Evolutionary conservation across 1,140 invertebrate species (phyloP).

Genomic region (Drosophila ambigua): DNA sequence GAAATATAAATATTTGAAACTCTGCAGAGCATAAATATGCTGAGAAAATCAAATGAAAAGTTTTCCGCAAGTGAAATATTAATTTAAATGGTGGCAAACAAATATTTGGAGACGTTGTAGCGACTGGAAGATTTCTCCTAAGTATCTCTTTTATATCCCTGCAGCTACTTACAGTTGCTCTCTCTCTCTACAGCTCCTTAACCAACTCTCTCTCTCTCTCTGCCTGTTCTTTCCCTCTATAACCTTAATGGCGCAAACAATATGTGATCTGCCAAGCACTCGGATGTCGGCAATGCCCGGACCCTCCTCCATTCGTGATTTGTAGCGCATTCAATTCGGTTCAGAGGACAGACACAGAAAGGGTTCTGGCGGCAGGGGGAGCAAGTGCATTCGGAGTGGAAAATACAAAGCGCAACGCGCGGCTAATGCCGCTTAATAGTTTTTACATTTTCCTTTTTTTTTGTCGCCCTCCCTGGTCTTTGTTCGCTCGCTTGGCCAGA

Average conservation of each 20-base stretch:
- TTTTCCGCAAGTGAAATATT: no score
- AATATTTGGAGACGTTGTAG: no score
- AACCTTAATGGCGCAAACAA: background rate
- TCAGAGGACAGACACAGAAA: slow-evolving; percentile 6
- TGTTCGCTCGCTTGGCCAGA: slow-evolving; percentile 53
- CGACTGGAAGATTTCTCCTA: no score
- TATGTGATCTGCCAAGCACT: background rate
- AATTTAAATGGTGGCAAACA: no score
- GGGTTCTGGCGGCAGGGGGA: slow-evolving; percentile 2
- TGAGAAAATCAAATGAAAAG: no score
- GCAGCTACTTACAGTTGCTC: no score
- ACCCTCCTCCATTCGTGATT: slow-evolving; percentile 22
- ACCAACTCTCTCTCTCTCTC: background rate
- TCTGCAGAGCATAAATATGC: no score
- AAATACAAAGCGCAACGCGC: slow-evolving; percentile 76
- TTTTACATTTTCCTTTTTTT: slow-evolving; percentile 72
- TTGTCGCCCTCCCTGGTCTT: slow-evolving; percentile 29
- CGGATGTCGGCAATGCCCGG: slow-evolving; percentile 25
- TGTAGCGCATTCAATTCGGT: slow-evolving; percentile 45
- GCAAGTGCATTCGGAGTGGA: slow-evolving; percentile 11
- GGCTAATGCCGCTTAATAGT: slow-evolving; percentile 80
- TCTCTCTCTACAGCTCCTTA: no score
- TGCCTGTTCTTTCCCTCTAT: background rate
- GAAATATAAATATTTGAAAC: no score
- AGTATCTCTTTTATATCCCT: no score